Evolutionary conservation across 2,888 invertebrate genomes (phyloP).

Genomic region (Tenthredo livida): DNA sequence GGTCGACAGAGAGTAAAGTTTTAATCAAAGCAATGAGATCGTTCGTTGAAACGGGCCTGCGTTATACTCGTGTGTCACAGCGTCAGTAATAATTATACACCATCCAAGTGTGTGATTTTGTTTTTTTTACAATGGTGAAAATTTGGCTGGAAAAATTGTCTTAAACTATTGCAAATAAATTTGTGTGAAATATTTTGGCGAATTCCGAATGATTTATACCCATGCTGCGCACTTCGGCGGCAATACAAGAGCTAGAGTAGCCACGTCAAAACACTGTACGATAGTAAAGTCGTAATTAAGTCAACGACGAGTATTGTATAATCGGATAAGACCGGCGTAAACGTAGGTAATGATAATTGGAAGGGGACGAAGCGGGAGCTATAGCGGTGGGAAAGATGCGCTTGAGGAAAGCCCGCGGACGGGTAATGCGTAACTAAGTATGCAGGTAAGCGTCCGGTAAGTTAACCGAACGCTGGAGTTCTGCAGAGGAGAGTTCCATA

Average conservation of each 20-base stretch:
- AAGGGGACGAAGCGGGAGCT: conserved; percentile 66
- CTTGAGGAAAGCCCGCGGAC: conserved; percentile 34
- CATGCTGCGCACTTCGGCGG: background rate
- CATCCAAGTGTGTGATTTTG: background rate
- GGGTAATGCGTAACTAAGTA: conserved; percentile 46
- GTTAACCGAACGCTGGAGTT: background rate
- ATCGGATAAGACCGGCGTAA: conserved; percentile 17
- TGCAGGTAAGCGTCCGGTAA: conserved; percentile 48
- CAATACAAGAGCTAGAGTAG: background rate
- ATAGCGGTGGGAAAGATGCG: conserved; percentile 68
- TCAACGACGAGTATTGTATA: background rate
- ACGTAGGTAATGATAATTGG: conserved; percentile 41
- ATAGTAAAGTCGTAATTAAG: conserved; percentile 2
- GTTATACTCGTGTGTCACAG: background rate
- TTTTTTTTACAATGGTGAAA: background rate
- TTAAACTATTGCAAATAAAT: background rate
- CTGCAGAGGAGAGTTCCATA: conserved; percentile 1
- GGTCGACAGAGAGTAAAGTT: conserved; percentile 23
- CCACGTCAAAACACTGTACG: background rate
- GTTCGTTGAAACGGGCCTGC: conserved; percentile 2
- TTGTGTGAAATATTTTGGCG: background rate
- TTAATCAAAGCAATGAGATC: conserved; percentile 19
- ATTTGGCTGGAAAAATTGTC: background rate
- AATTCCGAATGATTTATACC: too few species aligned
- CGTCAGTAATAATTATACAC: background rate